Percentiles rank a stretch among this genome's conserved stretches.
These are phyloP conservation scores for Bradynema listronoti DNA, from an alignment of 1,140 invertebrate species.

Conservation along the genomic window DNA sequence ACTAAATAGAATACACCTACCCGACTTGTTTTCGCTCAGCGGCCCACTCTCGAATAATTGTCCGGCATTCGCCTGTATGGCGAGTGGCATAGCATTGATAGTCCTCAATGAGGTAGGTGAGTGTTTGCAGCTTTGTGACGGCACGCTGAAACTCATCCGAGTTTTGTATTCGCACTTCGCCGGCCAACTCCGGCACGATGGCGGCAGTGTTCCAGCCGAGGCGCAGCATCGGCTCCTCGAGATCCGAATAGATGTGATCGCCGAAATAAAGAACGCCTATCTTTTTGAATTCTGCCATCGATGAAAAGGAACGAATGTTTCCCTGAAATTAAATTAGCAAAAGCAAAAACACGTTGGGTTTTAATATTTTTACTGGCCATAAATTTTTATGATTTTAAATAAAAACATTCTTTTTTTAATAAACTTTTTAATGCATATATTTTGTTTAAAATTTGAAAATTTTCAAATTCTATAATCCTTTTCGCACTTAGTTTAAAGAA, in stretches of 20 bases:
- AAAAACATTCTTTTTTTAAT: too few relatives aligned
- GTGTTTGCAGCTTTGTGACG: slow-evolving; percentile 83
- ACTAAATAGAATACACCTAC: too few relatives aligned
- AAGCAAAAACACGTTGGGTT: not conserved
- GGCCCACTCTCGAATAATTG: slow-evolving; percentile 72
- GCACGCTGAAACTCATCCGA: slow-evolving; percentile 74
- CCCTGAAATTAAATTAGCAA: slow-evolving; percentile 65
- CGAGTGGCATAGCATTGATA: slow-evolving; percentile 40
- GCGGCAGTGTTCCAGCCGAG: slow-evolving; percentile 94
- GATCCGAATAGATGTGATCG: slow-evolving; percentile 91
- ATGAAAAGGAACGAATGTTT: slow-evolving; percentile 79
- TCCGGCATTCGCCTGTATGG: slow-evolving; percentile 31
- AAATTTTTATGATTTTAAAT: not conserved
- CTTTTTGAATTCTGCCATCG: slow-evolving; percentile 83
- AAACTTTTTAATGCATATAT: too few relatives aligned
- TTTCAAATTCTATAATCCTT: too few relatives aligned
- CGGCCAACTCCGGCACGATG: slow-evolving; percentile 87
- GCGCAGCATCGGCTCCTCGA: slow-evolving; percentile 87
- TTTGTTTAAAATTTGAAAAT: too few relatives aligned
- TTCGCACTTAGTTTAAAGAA: too few relatives aligned
- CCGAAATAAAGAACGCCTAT: slow-evolving; percentile 90
- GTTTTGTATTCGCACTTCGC: slow-evolving; percentile 84
- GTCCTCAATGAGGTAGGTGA: slow-evolving; percentile 80
- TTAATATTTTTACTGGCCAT: not conserved
- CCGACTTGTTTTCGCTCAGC: slow-evolving; percentile 73